A percentile compares a stretch with the other conserved stretches of the same genome.
These are phyloP conservation scores for Epirrhoe tristata DNA, from an alignment of 2,888 invertebrate species.

Conservation along the genomic window DNA sequence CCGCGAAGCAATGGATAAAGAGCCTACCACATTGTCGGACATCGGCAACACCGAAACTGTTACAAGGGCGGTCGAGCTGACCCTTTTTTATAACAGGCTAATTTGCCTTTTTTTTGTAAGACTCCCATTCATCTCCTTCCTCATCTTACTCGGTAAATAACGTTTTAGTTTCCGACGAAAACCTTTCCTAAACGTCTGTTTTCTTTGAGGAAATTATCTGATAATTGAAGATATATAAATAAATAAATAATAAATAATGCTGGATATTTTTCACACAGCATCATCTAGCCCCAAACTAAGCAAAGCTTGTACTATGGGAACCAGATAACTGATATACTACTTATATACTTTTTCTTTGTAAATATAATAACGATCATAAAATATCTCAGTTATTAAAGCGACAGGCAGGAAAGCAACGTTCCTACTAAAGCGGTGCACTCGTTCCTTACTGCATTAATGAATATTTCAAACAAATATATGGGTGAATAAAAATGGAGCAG, in stretches of 20 bases:
- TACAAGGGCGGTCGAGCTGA: conserved; percentile 24
- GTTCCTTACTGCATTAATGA: conserved; percentile 57
- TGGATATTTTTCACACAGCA: no score
- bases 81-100: conserved; percentile 39
- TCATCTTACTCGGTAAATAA: conserved; percentile 37
- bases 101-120: conserved; percentile 32
- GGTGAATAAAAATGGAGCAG: conserved; percentile 45
- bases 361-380: conserved; percentile 20
- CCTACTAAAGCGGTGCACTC: conserved; percentile 55
- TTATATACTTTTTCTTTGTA: no score
- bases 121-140: conserved; percentile 39
- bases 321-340: no score
- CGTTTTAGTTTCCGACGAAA: conserved; percentile 38
- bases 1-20: background rate
- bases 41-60: conserved; percentile 20
- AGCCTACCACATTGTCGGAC: conserved; percentile 5
- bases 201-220: conserved; percentile 19
- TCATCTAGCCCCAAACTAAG: no score
- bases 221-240: no score
- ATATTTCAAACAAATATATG: conserved; percentile 49
- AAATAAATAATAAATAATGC: no score
- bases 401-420: conserved; percentile 55
- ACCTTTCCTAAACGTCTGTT: conserved; percentile 18
- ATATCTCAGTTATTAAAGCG: conserved; percentile 51
- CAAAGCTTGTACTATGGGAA: no score